Evolutionary conservation across 1,140 invertebrate species (phyloP).

Genomic region (Drosophila pseudoananassae): DNA sequence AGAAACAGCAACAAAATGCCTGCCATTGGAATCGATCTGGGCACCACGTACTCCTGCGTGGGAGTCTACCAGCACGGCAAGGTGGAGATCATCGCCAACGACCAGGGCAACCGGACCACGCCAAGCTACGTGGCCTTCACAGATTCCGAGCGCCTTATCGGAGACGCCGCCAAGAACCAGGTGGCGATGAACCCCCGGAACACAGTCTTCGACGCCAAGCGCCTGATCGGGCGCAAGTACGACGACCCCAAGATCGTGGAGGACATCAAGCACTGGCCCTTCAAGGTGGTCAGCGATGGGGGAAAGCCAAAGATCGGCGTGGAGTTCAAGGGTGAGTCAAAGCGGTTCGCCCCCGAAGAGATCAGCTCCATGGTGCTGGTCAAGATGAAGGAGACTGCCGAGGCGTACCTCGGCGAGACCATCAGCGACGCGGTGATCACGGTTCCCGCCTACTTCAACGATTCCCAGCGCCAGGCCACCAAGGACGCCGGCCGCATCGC

Average conservation of each 20-base stretch:
- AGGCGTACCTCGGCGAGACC: slow-evolving; percentile 89
- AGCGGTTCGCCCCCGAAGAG: slow-evolving; percentile 91
- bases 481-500: neutral
- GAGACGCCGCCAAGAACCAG: no score
- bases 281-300: slow-evolving; percentile 88
- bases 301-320: slow-evolving; percentile 90
- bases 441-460: slow-evolving; percentile 88
- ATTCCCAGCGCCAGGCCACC: slow-evolving; percentile 51
- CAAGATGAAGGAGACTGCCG: slow-evolving; percentile 78
- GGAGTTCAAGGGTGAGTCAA: slow-evolving; percentile 90
- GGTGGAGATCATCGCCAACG: no score
- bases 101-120: no score
- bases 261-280: slow-evolving; percentile 92
- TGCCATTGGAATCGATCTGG: slow-evolving; percentile 86
- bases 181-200: no score
- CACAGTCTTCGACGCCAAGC: no score
- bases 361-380: slow-evolving; percentile 91
- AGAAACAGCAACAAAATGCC: slow-evolving; percentile 72
- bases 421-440: slow-evolving; percentile 88
- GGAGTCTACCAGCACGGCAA: no score
- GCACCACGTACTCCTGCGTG: no score
- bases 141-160: no score
- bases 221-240: slow-evolving; percentile 87
- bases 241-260: slow-evolving; percentile 90
- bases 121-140: no score